A percentile compares a stretch with the other conserved stretches of the same genome.
phyloP scores from a whole-genome alignment of 2,888 invertebrate genomes.

The Cataglyphis cursor region DNA sequence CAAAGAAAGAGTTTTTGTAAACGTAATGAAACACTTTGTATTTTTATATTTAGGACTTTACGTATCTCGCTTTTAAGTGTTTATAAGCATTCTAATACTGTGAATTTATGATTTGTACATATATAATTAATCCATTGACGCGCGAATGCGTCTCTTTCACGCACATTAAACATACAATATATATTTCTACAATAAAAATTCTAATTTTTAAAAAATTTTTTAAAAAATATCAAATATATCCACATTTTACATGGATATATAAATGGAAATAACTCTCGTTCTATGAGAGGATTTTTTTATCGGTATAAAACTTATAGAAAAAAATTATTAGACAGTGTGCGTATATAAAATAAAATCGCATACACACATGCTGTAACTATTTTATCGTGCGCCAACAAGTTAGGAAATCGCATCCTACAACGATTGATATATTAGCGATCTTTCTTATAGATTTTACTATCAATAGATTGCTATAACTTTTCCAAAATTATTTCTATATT shows the following conservation, averaged over 20 bases:
- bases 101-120: not conserved
- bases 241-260: not conserved
- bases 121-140: not conserved
- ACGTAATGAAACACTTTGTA: not conserved
- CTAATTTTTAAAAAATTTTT: not conserved
- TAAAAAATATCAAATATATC: not conserved
- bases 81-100: not conserved
- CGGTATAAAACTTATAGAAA: not conserved
- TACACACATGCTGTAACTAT: not conserved
- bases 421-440: not conserved
- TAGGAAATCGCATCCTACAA: not conserved
- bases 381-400: not conserved
- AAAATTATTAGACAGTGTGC: not conserved
- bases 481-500: not conserved
- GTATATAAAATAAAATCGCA: not conserved
- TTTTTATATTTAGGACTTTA: not conserved
- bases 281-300: not conserved
- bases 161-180: not conserved
- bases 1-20: not conserved
- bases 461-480: not conserved
- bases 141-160: not conserved
- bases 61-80: not conserved
- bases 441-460: not conserved
- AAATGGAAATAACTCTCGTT: not conserved
- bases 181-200: conserved; percentile 2